Base-by-base conservation (phyloP, 2,888 invertebrate species). In the Tinea semifulvella region DNA sequence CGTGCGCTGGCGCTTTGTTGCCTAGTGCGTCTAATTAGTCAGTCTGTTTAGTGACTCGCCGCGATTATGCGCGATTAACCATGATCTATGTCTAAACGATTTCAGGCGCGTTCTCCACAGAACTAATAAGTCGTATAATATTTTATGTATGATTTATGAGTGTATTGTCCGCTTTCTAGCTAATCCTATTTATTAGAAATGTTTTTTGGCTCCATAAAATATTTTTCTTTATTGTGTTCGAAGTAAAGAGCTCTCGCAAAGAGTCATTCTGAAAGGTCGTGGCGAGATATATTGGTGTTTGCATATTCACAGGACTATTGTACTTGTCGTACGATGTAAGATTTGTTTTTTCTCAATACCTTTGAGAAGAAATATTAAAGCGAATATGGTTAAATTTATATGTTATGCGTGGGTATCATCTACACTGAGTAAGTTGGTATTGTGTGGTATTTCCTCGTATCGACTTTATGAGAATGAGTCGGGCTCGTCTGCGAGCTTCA, bases 11-110 rank as follows among this genome's bases (percentile, higher is more conserved):
- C 61, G 60, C 67, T 74, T 76, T 75, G 74, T 77, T 75, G 70
- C 65, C 62, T 68, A 70, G 75, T 71, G 69, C 72, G 65, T 71
- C 79, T 80, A 77, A 80, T 79, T 80, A 80, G 79, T 77, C 76
- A 75, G 72, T 59, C 75, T 72, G 72, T 71, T 79, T 76, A 77
- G 75, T 61, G 63, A 63, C 65, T 60, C 57, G 74, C 75, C 69
- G 59, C 64, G 55, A 68, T 38, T 38, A 38, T 18, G 18, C 11
- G 38, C 38, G 35, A 38, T 38, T 38, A 38, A 19, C 17, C 38
- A 22, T 40, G 38, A 40, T 40, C 40, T 40, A 40, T 22, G 22
- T 13, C 40, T 40, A 40, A 40, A 40, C 40, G 40, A 40, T 40
- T 40, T 40, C 40, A 40, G 22, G 22, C 22, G 19, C 22, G 22